Base-by-base conservation (phyloP, 1,140 invertebrate genomes). In the Babylonia areolata region DNA sequence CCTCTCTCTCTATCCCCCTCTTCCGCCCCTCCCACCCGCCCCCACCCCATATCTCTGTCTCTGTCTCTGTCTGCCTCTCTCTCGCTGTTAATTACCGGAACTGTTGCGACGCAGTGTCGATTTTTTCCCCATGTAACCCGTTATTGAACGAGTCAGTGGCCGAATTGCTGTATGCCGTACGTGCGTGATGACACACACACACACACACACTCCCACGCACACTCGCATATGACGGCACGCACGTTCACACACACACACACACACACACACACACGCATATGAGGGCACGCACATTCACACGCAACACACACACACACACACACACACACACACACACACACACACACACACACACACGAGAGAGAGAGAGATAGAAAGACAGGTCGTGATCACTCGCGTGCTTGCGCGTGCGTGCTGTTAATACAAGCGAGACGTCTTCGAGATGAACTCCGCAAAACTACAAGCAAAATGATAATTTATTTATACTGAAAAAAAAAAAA, bases 231-330 rank as follows among this genome's bases (percentile, higher is more conserved):
- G 28, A 37, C 40, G 37, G 28, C 77, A 78, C 77, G 28, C 77
- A 78, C 77, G 42, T n/a, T 11, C 77, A 42, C 77, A 78, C 77
- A 28, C 77, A 78, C 77, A 28, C 77, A 78, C 77, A 42, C 77
- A 42, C 37, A 42, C 77, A 23, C 77, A 42, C 77, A 28, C 77
- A n/a, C 40, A 73, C 69, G 35, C n/a, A 73, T 17, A 73, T 3
- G 6, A 2, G 11, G 28, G 35, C 69, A 73, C 6, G 33, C 69
- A 73, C n/a, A 28, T 28, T 12, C 58, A 20, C 58, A 64, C 58
- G 20, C 58, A 31, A 33, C 31, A 11, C 69, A 73, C 69, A 73
- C 6, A 17, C 69, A 73, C n/a, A 28, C 20, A 64, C 58, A 20
- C 58, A 64, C 58, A 28, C 58, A 64, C 58, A 3, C 58, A 23